Conservation (phyloP, 2,113 vertebrate genomes). For the Percina caprodes region DNA sequence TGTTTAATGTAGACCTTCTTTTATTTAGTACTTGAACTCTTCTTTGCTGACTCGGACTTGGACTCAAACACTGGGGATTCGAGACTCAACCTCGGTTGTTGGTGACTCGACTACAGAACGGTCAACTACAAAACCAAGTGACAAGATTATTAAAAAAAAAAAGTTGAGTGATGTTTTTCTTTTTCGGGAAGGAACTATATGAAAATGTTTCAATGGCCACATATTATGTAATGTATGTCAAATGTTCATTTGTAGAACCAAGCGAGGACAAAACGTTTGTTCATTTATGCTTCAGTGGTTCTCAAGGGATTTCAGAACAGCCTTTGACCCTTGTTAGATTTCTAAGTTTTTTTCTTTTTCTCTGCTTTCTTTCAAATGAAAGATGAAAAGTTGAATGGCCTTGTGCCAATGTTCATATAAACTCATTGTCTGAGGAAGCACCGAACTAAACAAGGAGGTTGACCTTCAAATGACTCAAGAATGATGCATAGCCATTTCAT, state of each 20-base stretch:
- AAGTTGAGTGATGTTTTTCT: background rate
- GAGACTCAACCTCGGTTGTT: too few relatives aligned
- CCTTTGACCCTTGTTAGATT: conserved; percentile 1
- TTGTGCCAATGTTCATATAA: conserved; percentile 18
- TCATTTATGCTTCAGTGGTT: conserved; percentile 4
- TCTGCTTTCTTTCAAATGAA: conserved; percentile 47
- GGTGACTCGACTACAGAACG: too few relatives aligned
- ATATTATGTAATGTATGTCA: background rate
- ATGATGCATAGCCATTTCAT: background rate
- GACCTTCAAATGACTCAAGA: conserved; percentile 25
- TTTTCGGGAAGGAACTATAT: background rate
- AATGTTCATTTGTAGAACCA: background rate
- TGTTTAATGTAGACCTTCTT: too few relatives aligned
- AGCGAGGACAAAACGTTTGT: background rate
- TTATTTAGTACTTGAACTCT: too few relatives aligned
- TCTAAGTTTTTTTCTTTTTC: conserved; percentile 20
- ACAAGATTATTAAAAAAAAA: background rate
- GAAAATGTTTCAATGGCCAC: background rate
- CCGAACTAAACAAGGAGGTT: conserved; percentile 25
- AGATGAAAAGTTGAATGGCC: conserved; percentile 28
- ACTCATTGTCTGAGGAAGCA: conserved; percentile 11
- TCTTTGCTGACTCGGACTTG: too few relatives aligned
- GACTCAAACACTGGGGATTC: too few relatives aligned
- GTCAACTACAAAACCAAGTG: too few relatives aligned
- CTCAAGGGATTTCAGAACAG: conserved; percentile 3